Base-by-base conservation (phyloP, 2,113 vertebrate genomes). In the Terrapene triunguis region DNA sequence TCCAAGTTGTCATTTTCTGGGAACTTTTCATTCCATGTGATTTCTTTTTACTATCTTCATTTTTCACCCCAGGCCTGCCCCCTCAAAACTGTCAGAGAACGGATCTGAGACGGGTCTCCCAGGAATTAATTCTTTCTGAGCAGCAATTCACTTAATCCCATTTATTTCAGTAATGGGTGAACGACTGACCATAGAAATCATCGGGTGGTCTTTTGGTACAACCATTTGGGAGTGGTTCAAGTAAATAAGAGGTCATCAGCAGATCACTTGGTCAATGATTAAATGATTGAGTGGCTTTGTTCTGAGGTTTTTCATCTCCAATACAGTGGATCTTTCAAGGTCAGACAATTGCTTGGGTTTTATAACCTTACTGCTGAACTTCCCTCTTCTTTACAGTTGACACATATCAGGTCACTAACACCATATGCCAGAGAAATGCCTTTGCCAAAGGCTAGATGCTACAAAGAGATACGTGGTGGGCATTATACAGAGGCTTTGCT, bases 401-500 rank as follows among this genome's bases (percentile, higher is more conserved):
- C 83, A 74, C 69, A 12, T 87, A 82, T 83, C 80, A 93, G 88
- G 86, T 84, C 91, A 93, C 19, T 5, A 42, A 38, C 19, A 24
- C 14, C n/a, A 5, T 9, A 4, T 21, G 32, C 22, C 27, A 2
- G 53, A 55, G 83, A 88, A 50, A 2, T 92, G 91, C 14, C 87
- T 79, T 59, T 85, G 74, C 22, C 42, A 47, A 44, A 72, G n/a
- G 21, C 48, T 89, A 90, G 88, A 87, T 85, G 92, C 57, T 82
- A 57, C 29, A 19, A 8, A 5, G 54, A 35, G 51, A 95, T 19
- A 5, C 25, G 80, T 62, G 94, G 87, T 94, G 94, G 89, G 84
- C 29, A 0, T 86, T 88, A 42, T 5, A 19, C 12, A 10, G 2
- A 42, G 13, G 4, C 9, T 0, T 0, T 54, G 29, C 4, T 65